phyloP scores from a whole-genome alignment of 1,140 invertebrate species.

The Sitobion miscanthi region DNA sequence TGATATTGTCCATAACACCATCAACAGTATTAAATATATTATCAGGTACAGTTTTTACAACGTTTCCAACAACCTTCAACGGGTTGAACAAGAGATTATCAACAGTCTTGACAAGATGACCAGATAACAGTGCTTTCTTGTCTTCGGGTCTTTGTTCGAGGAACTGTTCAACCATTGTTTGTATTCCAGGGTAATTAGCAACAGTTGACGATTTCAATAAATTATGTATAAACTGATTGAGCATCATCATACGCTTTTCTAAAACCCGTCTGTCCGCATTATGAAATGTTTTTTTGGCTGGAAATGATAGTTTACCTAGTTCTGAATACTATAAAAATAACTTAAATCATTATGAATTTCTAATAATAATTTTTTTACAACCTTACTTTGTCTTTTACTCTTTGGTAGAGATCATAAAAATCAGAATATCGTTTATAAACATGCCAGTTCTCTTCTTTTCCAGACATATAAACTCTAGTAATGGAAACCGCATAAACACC shows the following conservation, averaged over 20 bases:
- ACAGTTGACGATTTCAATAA: conserved; percentile 71
- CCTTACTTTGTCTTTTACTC: conserved; percentile 75
- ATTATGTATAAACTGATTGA: conserved; percentile 83
- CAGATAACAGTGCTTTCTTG: conserved; percentile 70
- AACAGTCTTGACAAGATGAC: conserved; percentile 69
- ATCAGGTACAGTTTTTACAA: conserved; percentile 81
- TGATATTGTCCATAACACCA: conserved; percentile 79
- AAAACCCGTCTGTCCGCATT: conserved; percentile 88
- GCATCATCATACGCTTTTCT: conserved; percentile 82
- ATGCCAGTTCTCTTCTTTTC: conserved; percentile 78
- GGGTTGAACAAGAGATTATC: conserved; percentile 79
- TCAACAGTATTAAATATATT: conserved; percentile 82
- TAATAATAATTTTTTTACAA: not conserved
- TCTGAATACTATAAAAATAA: conserved; percentile 74
- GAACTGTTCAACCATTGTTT: conserved; percentile 76
- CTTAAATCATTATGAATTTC: conserved; percentile 52
- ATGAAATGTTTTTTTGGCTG: conserved; percentile 92
- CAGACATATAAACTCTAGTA: conserved; percentile 68
- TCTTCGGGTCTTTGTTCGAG: conserved; percentile 78
- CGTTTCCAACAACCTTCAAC: conserved; percentile 75
- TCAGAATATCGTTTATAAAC: conserved; percentile 87
- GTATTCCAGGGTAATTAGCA: conserved; percentile 71
- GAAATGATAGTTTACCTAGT: conserved; percentile 80
- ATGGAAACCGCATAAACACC: conserved; percentile 90
- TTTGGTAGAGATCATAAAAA: conserved; percentile 85